Conservation (phyloP, 2,113 vertebrate species). For the Cottus gobio region DNA sequence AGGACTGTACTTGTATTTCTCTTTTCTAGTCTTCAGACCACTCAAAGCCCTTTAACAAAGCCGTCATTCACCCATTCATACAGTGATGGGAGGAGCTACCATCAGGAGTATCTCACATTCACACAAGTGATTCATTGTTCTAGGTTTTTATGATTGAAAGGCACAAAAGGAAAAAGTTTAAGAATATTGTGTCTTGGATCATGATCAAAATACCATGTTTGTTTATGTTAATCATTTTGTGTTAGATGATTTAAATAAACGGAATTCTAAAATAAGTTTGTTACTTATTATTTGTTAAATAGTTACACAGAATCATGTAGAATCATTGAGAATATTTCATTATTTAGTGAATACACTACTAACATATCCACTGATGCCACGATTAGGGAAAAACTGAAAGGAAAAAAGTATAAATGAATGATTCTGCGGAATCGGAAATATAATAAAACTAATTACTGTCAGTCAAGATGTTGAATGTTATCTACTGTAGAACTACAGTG, state of each 20-base stretch:
- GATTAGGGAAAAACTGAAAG: background rate
- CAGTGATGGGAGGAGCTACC: too few species aligned
- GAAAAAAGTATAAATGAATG: background rate
- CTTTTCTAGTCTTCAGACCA: too few species aligned
- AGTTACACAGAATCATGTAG: background rate
- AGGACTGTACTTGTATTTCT: too few species aligned
- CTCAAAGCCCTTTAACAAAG: too few species aligned
- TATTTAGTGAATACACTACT: background rate
- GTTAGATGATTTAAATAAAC: background rate
- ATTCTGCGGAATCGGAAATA: background rate
- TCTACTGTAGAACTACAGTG: too few species aligned
- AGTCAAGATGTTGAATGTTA: background rate
- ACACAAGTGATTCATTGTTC: background rate
- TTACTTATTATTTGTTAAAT: background rate
- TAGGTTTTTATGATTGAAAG: background rate
- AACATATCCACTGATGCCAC: background rate
- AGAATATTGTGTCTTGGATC: background rate
- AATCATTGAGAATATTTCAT: background rate
- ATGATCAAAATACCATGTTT: background rate
- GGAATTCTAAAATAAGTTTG: background rate
- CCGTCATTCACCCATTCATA: too few species aligned
- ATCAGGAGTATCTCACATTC: too few species aligned
- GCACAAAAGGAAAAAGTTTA: background rate
- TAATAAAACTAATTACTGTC: background rate
- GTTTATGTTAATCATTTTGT: background rate